A percentile compares a stretch with the other conserved stretches of the same genome.
phyloP scores from a whole-genome alignment of 64 coral and sea anemone species.

The Porites lutea region DNA sequence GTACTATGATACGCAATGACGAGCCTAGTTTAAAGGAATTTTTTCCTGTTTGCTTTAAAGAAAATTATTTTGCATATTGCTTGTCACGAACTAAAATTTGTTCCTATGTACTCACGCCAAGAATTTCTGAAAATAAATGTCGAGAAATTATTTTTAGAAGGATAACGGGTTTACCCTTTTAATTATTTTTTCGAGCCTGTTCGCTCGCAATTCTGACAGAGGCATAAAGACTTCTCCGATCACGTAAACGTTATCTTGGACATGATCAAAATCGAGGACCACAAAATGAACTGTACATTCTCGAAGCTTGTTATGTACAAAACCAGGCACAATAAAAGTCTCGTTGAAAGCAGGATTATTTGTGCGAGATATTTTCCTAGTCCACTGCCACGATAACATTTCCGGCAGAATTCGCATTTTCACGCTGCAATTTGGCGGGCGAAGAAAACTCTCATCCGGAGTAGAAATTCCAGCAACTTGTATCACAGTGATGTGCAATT shows the following conservation, averaged over 20 bases:
- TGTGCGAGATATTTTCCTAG: constrained; percentile 79
- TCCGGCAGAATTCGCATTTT: constrained; percentile 96
- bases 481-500: constrained; percentile 83
- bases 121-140: constrained; percentile 1
- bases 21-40: constrained; percentile 10
- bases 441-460: constrained; percentile 87
- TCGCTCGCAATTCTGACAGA: constrained; percentile 82
- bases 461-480: constrained; percentile 86
- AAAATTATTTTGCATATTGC: constrained; percentile 11
- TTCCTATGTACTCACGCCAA: not conserved
- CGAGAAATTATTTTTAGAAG: constrained; percentile 52
- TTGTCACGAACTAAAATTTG: not conserved
- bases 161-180: constrained; percentile 87
- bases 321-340: constrained; percentile 91
- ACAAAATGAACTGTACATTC: constrained; percentile 95
- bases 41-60: constrained; percentile 47
- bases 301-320: constrained; percentile 91
- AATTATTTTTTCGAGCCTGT: constrained; percentile 84
- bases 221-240: constrained; percentile 96
- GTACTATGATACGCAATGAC: not conserved
- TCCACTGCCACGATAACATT: constrained; percentile 93
- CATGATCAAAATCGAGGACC: constrained; percentile 92
- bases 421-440: constrained; percentile 91
- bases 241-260: constrained; percentile 93
- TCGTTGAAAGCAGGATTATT: constrained; percentile 88